These are phyloP conservation scores for Iphiclides podalirius DNA, from an alignment of 2,888 invertebrate species.

Conservation along the genomic window DNA sequence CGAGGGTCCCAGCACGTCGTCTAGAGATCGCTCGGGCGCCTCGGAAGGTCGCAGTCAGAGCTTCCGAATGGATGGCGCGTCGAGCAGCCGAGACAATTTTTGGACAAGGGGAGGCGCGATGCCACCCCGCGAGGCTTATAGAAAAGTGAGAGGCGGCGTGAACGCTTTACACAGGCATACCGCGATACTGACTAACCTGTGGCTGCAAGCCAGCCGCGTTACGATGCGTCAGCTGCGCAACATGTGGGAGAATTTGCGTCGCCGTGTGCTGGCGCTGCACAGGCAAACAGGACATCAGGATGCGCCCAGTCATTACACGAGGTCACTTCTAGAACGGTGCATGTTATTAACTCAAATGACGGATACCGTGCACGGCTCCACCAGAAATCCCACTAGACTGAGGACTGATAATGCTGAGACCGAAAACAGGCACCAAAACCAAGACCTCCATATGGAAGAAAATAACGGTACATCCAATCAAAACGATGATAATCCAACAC, in stretches of 20 bases:
- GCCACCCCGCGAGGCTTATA: slow-evolving; percentile 60
- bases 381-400: slow-evolving; percentile 39
- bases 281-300: slow-evolving; percentile 66
- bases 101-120: slow-evolving; percentile 48
- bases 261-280: slow-evolving; percentile 78
- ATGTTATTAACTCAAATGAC: slow-evolving; percentile 66
- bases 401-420: slow-evolving; percentile 41
- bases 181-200: slow-evolving; percentile 56
- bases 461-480: slow-evolving; percentile 22
- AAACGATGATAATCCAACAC: slow-evolving; percentile 4
- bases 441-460: slow-evolving; percentile 31
- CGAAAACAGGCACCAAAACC: slow-evolving; percentile 29
- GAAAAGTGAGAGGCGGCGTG: slow-evolving; percentile 61
- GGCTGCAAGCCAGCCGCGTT: slow-evolving; percentile 62
- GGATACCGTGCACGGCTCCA: slow-evolving; percentile 43
- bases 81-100: slow-evolving; percentile 58
- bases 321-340: slow-evolving; percentile 65
- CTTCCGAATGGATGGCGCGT: slow-evolving; percentile 46
- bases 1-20: slow-evolving; percentile 33
- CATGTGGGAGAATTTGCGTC: slow-evolving; percentile 83
- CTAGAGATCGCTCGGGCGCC: slow-evolving; percentile 30
- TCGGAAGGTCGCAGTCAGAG: slow-evolving; percentile 31
- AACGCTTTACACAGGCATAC: slow-evolving; percentile 63
- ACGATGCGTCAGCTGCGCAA: slow-evolving; percentile 80
- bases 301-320: slow-evolving; percentile 59